phyloP scores from a whole-genome alignment of 2,888 invertebrate species.

The Tortrix viridana region DNA sequence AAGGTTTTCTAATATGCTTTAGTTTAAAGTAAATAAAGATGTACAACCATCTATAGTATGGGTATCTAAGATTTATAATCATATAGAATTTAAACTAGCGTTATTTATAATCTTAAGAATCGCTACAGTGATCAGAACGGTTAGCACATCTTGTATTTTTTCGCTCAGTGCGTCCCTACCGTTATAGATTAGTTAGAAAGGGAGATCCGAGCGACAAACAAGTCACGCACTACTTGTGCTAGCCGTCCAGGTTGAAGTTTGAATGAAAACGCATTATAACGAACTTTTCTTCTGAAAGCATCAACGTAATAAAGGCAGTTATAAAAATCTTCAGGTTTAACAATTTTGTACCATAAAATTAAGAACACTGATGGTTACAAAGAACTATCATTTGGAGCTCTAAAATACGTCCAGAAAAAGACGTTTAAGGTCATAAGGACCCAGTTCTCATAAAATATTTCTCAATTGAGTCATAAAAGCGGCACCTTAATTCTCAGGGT shows the following conservation, averaged over 20 bases:
- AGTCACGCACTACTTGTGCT: no score
- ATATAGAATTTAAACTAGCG: no score
- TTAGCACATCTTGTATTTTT: no score
- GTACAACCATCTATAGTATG: not conserved
- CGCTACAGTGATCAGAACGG: no score
- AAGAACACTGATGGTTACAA: conserved; percentile 13
- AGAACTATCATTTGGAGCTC: conserved; percentile 21
- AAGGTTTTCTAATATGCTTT: no score
- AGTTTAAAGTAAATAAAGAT: no score
- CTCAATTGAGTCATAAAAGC: conserved; percentile 59
- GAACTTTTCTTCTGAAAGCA: not conserved
- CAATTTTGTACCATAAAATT: conserved; percentile 25
- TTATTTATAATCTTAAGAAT: no score
- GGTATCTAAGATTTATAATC: not conserved
- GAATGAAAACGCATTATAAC: not conserved
- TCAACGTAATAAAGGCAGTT: not conserved
- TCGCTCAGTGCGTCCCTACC: no score
- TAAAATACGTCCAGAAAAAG: conserved; percentile 11
- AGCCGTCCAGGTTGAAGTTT: no score
- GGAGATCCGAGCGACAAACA: no score
- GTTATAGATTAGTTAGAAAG: no score
- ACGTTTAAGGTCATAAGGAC: not conserved
- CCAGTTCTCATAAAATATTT: conserved; percentile 46
- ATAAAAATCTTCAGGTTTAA: conserved; percentile 9
- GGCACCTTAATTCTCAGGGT: conserved; percentile 57